Conservation (phyloP, 2,113 vertebrate species). For the Tetrao urogallus region DNA sequence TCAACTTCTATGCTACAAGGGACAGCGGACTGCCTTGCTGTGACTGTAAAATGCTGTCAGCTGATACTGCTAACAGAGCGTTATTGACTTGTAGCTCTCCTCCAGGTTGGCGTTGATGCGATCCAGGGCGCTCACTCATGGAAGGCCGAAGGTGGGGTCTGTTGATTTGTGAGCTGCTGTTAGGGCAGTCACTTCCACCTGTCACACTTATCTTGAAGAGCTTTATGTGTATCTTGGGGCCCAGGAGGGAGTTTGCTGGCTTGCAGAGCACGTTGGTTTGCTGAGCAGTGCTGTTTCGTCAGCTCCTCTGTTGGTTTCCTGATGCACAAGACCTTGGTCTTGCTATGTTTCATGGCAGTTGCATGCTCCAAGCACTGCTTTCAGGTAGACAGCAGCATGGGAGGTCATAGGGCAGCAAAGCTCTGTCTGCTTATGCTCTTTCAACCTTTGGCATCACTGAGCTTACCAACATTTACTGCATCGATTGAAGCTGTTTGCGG, state of each 20-base stretch:
- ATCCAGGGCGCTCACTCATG: background rate
- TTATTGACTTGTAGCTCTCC: background rate
- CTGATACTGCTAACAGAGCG: background rate
- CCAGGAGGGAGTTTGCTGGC: background rate
- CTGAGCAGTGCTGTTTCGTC: background rate
- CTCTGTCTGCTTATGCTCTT: background rate
- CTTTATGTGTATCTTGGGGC: background rate
- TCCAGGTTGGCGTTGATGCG: background rate
- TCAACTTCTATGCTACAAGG: background rate
- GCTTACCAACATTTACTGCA: background rate
- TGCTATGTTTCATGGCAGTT: background rate
- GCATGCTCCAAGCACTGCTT: background rate
- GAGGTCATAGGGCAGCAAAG: background rate
- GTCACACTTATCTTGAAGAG: background rate
- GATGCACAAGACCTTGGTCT: background rate
- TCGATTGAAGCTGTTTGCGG: background rate
- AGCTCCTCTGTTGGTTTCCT: background rate
- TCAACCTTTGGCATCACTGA: background rate
- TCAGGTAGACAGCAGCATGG: background rate
- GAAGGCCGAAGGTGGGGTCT: conserved; percentile 5
- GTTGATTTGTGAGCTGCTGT: background rate
- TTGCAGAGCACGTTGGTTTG: background rate
- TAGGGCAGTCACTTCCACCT: background rate
- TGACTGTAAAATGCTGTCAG: background rate
- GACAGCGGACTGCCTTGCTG: background rate